These are phyloP conservation scores for Alosa sapidissima DNA, from an alignment of 2,797 vertebrate genomes.

Conservation along the genomic window DNA sequence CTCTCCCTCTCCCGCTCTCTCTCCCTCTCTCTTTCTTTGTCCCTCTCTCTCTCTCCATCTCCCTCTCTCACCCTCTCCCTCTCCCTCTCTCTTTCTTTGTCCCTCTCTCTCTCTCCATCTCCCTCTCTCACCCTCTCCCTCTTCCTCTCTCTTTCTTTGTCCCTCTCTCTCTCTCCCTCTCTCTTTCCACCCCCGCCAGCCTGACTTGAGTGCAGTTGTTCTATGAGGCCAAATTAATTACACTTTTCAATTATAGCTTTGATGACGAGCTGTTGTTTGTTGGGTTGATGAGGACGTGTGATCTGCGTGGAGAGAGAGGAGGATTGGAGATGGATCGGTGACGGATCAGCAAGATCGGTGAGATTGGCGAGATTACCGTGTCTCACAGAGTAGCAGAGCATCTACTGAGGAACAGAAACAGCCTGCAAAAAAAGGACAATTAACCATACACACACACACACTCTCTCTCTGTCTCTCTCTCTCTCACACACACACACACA, in stretches of 20 bases:
- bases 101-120: neutral
- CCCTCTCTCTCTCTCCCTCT: neutral
- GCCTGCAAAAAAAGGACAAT: no score
- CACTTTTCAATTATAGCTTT: constrained; percentile 84
- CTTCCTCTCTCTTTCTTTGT: neutral
- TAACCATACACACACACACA: no score
- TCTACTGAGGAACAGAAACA: neutral
- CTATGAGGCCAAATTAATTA: constrained; percentile 81
- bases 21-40: constrained; percentile 44
- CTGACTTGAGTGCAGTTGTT: constrained; percentile 70
- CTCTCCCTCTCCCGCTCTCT: neutral
- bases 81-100: neutral
- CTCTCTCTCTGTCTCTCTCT: no score
- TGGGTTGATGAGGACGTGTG: constrained; percentile 73
- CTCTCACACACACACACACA: no score
- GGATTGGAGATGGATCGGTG: constrained; percentile 47
- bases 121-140: constrained; percentile 37
- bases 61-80: constrained; percentile 37
- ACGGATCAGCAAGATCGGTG: neutral
- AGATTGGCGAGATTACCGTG: no score
- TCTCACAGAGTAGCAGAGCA: neutral
- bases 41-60: constrained; percentile 50
- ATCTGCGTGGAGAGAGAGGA: constrained; percentile 56
- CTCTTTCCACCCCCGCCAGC: neutral
- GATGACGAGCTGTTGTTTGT: constrained; percentile 79